Conservation (phyloP, 2,888 invertebrate genomes). For the Caenorhabditis sp. region DNA sequence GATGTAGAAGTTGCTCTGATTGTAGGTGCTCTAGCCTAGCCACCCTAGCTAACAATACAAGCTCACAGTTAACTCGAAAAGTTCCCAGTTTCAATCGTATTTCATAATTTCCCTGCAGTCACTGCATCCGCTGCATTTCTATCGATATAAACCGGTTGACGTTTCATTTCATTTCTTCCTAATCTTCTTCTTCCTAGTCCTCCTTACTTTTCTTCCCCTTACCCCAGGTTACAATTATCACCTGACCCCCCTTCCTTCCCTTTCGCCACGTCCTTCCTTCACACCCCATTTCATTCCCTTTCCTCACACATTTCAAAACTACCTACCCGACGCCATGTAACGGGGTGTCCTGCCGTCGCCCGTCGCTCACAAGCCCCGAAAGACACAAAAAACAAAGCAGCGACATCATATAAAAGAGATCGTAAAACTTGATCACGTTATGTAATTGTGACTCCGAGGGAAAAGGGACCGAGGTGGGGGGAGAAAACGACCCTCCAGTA, state of each 20-base stretch:
- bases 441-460: constrained; percentile 56
- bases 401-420: constrained; percentile 5
- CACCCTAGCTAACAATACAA: no score
- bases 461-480: constrained; percentile 6
- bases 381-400: not conserved
- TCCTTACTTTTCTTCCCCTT: no score
- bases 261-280: constrained; percentile 7
- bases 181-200: no score
- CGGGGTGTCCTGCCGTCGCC: no score
- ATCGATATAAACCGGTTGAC: no score
- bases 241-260: not conserved
- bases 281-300: not conserved
- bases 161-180: no score
- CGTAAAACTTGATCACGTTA: constrained; percentile 31
- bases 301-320: not conserved
- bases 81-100: no score
- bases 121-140: no score
- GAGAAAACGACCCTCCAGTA: constrained; percentile 45
- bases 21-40: no score
- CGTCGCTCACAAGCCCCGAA: not conserved
- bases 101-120: no score
- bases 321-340: not conserved
- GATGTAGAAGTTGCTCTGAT: no score
- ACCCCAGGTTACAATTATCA: constrained; percentile 6
- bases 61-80: no score